Percentiles rank a stretch among this genome's conserved stretches.
Evolutionary conservation across 2,888 invertebrate species (phyloP).

Genomic region (Drosophila subquinaria): DNA sequence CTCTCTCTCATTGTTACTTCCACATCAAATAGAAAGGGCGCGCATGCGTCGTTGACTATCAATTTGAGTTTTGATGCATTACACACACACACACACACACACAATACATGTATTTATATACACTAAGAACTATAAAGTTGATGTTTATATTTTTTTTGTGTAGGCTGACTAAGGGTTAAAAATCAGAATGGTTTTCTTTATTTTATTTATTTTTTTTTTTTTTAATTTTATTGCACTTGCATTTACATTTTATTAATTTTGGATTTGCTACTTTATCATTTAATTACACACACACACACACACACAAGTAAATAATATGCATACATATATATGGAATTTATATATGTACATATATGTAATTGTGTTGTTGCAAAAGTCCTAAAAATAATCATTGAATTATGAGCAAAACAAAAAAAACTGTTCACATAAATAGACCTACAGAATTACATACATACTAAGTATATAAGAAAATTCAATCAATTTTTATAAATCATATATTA

Average conservation of each 20-base stretch:
- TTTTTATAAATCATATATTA: constrained; percentile 39
- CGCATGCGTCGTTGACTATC: constrained; percentile 27
- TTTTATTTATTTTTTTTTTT: constrained; percentile 6
- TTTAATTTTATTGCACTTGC: constrained; percentile 51
- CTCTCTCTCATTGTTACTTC: constrained; percentile 3
- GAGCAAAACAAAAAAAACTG: background rate
- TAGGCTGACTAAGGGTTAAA: background rate
- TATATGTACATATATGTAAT: constrained; percentile 33
- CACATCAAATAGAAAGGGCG: constrained; percentile 10
- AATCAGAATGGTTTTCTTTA: constrained; percentile 5
- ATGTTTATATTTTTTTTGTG: background rate
- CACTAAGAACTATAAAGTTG: background rate
- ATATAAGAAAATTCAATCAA: constrained; percentile 46
- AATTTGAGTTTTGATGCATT: constrained; percentile 13
- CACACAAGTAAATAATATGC: constrained; percentile 17
- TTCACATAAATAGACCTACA: constrained; percentile 6
- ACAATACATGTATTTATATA: constrained; percentile 37
- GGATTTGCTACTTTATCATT: constrained; percentile 29
- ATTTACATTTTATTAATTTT: constrained; percentile 42
- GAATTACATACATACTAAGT: constrained; percentile 17
- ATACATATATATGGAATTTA: constrained; percentile 34
- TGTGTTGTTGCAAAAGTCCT: constrained; percentile 60
- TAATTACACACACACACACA: constrained; percentile 28
- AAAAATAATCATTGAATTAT: constrained; percentile 28
- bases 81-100: constrained; percentile 21